Percentiles rank a stretch among this genome's conserved stretches.
Conservation (phyloP, 2,113 vertebrate genomes). For the Struthio camelus region DNA sequence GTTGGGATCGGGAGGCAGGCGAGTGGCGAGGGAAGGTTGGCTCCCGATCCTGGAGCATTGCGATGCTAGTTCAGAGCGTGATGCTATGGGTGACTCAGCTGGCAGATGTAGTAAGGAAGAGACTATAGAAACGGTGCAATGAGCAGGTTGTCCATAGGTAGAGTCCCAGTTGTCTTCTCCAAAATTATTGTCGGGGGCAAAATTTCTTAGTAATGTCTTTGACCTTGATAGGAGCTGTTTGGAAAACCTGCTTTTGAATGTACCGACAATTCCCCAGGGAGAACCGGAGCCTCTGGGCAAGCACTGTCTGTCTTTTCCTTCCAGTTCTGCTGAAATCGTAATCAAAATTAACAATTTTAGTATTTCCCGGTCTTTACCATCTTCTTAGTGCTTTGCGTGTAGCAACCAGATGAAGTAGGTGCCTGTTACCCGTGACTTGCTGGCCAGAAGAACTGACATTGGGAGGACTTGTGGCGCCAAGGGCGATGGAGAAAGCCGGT, state of each 20-base stretch:
- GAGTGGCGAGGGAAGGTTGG: too few species aligned
- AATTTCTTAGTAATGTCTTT: neutral
- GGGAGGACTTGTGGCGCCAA: neutral
- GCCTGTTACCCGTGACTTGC: fast-evolving
- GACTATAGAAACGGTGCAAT: fast-evolving
- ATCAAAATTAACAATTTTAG: fast-evolving
- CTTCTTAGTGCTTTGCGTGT: neutral
- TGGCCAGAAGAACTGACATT: fast-evolving
- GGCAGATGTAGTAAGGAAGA: neutral
- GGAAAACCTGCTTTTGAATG: neutral
- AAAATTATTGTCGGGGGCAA: fast-evolving
- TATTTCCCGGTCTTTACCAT: too few species aligned
- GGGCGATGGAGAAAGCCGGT: fast-evolving
- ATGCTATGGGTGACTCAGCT: neutral
- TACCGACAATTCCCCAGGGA: fast-evolving
- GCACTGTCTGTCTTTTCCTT: neutral
- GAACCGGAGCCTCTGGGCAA: fast-evolving
- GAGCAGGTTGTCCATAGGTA: neutral
- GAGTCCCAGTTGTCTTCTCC: neutral
- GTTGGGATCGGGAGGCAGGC: too few species aligned
- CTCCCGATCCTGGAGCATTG: too few species aligned
- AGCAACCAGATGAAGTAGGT: fast-evolving
- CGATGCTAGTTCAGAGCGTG: too few species aligned
- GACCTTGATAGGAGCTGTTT: fast-evolving
- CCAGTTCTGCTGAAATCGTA: neutral